Evolutionary conservation across 1,140 invertebrate genomes (phyloP).

Genomic region (Episyrphus balteatus): DNA sequence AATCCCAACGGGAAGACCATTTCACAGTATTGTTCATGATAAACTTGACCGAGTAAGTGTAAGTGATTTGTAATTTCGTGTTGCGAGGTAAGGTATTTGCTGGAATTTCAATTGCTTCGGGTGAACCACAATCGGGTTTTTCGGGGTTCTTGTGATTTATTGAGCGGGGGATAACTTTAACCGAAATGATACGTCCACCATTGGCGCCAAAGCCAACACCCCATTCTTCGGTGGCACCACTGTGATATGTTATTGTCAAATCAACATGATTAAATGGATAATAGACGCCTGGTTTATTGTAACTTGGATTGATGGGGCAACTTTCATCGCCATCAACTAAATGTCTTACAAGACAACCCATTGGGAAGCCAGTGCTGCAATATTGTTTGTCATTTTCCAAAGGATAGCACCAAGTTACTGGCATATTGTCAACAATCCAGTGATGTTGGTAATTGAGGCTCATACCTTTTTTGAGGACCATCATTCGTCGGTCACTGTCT

Average conservation of each 20-base stretch:
- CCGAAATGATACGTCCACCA: constrained; percentile 82
- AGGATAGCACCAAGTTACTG: constrained; percentile 88
- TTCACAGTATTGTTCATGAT: constrained; percentile 73
- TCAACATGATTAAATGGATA: constrained; percentile 97
- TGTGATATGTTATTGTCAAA: constrained; percentile 86
- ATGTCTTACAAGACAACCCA: constrained; percentile 76
- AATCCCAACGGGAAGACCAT: constrained; percentile 99
- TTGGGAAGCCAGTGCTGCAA: constrained; percentile 92
- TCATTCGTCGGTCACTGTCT: constrained; percentile 58
- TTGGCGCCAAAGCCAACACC: constrained; percentile 58
- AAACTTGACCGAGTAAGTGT: constrained; percentile 82
- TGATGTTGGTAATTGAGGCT: constrained; percentile 97
- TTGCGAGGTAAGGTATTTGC: constrained; percentile 39
- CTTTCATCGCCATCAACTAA: constrained; percentile 25
- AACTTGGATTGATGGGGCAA: constrained; percentile 39
- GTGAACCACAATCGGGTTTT: constrained; percentile 43
- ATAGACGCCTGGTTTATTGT: constrained; percentile 57
- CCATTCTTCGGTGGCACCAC: constrained; percentile 74
- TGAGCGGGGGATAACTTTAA: constrained; percentile 65
- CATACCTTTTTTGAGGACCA: constrained; percentile 81
- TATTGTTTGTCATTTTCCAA: constrained; percentile 62
- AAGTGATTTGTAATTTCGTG: constrained; percentile 58
- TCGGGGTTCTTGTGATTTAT: constrained; percentile 49
- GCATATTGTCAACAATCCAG: constrained; percentile 98
- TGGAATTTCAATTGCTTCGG: constrained; percentile 56